A percentile compares a stretch with the other conserved stretches of the same genome.
Evolutionary conservation across 2,888 invertebrate genomes (phyloP).

Genomic region (Penaeus monodon): DNA sequence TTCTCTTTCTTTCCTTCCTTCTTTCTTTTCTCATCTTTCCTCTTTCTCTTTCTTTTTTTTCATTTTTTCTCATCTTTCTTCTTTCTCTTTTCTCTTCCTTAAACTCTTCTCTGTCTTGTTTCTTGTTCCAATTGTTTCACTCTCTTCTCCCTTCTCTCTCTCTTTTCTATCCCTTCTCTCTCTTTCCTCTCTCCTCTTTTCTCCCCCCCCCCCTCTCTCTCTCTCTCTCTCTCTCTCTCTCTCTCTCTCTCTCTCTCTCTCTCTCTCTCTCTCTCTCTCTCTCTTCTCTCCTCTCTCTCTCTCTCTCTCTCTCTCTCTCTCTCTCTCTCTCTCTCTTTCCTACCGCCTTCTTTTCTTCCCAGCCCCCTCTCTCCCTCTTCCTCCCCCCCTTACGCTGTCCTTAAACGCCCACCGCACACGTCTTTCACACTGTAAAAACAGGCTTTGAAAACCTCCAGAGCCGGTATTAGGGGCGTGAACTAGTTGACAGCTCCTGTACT

Average conservation of each 20-base stretch:
- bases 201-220: no score
- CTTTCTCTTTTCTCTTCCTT: not conserved
- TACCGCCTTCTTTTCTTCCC: no score
- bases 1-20: not conserved
- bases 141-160: not conserved
- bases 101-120: not conserved
- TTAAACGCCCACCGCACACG: no score
- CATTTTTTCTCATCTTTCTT: slow-evolving; percentile 1
- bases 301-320: not conserved
- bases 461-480: no score
- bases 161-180: no score
- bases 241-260: not conserved
- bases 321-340: not conserved
- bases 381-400: not conserved
- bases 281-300: slow-evolving; percentile 26
- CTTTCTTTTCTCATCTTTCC: slow-evolving; percentile 8
- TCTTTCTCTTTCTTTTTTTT: not conserved
- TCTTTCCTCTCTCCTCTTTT: no score
- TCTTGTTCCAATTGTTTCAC: not conserved
- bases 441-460: no score
- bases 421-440: no score
- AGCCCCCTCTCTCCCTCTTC: slow-evolving; percentile 5
- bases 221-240: no score
- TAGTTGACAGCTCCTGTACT: no score
- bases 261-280: slow-evolving; percentile 37